These are phyloP conservation scores for Hanleya hanleyi DNA, from an alignment of 2,888 invertebrate species.

Conservation along the genomic window DNA sequence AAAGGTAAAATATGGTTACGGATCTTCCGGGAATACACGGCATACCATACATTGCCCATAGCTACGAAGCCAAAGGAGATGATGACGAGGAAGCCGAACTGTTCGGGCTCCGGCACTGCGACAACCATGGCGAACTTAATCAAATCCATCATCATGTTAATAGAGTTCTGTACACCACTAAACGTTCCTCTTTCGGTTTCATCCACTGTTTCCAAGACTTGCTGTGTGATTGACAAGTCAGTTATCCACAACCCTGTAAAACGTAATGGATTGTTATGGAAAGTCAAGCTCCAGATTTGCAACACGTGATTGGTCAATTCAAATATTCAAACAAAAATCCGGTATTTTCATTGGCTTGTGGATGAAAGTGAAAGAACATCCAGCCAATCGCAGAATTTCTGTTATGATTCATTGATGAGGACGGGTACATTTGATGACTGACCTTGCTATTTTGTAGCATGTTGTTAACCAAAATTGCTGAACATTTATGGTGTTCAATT, in stretches of 20 bases:
- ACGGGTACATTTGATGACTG: too few relatives aligned
- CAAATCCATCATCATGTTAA: constrained; percentile 74
- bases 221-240: constrained; percentile 74
- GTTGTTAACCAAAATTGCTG: too few relatives aligned
- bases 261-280: too few relatives aligned
- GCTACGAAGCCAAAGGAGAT: constrained; percentile 65
- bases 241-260: constrained; percentile 74
- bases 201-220: constrained; percentile 73
- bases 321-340: too few relatives aligned
- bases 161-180: constrained; percentile 74
- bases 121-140: constrained; percentile 73
- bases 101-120: constrained; percentile 67
- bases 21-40: constrained; percentile 34
- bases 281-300: too few relatives aligned
- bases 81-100: constrained; percentile 74
- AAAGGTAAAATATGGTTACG: constrained; percentile 25
- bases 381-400: too few relatives aligned
- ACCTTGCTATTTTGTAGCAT: too few relatives aligned
- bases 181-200: constrained; percentile 73
- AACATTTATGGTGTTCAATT: too few relatives aligned
- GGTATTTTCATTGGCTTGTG: too few relatives aligned
- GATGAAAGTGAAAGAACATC: too few relatives aligned
- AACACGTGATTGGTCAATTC: too few relatives aligned
- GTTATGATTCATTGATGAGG: too few relatives aligned
- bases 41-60: constrained; percentile 39